phyloP scores from a whole-genome alignment of 2,888 invertebrate genomes.

The Drosophila quinaria region DNA sequence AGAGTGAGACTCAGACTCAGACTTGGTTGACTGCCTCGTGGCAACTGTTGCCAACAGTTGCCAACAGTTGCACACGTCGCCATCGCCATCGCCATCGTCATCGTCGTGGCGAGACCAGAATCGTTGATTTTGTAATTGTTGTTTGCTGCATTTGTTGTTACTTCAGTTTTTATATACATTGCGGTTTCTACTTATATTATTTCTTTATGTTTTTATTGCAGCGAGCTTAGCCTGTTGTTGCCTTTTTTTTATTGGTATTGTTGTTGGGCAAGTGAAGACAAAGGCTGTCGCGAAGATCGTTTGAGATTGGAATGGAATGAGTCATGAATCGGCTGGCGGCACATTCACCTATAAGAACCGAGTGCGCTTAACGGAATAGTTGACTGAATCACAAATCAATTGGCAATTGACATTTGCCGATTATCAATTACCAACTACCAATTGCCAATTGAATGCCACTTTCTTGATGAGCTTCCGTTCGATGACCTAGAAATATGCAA shows the following conservation, averaged over 20 bases:
- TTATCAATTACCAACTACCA: background rate
- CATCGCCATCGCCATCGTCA: conserved; percentile 19
- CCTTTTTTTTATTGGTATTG: conserved; percentile 10
- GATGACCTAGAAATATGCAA: background rate
- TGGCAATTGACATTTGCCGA: background rate
- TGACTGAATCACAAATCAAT: conserved; percentile 16
- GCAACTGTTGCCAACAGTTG: conserved; percentile 44
- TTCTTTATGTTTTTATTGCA: conserved; percentile 14
- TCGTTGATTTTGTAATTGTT: conserved; percentile 75
- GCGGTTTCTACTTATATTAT: conserved; percentile 24
- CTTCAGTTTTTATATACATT: conserved; percentile 26
- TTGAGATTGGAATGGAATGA: conserved; percentile 18
- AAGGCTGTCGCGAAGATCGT: conserved; percentile 22
- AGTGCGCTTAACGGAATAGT: conserved; percentile 1
- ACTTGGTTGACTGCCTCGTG: conserved; percentile 46
- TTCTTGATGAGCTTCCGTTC: background rate
- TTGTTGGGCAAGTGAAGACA: conserved; percentile 29
- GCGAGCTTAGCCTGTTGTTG: conserved; percentile 14
- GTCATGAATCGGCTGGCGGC: conserved; percentile 4
- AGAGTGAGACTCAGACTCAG: conserved; percentile 20
- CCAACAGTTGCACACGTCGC: conserved; percentile 57
- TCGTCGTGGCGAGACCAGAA: conserved; percentile 62
- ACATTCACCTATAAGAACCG: conserved; percentile 22
- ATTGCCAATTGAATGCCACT: background rate
- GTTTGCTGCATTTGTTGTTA: conserved; percentile 58